These are phyloP conservation scores for Hydrotaea diabolus DNA, from an alignment of 2,888 invertebrate species.

Conservation along the genomic window DNA sequence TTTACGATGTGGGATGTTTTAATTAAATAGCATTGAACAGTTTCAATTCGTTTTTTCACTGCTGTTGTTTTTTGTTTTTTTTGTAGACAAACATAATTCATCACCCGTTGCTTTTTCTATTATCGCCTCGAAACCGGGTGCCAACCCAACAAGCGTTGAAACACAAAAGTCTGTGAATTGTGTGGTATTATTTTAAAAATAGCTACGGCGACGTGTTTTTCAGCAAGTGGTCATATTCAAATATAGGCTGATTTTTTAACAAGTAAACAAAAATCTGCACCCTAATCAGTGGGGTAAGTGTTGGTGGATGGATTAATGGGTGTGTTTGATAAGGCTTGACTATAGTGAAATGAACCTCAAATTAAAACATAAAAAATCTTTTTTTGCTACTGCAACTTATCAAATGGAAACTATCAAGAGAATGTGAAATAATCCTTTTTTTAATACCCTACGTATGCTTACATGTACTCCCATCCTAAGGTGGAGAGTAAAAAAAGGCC, in stretches of 20 bases:
- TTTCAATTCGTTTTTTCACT: not conserved
- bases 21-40: slow-evolving; percentile 21
- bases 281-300: not conserved
- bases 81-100: not conserved
- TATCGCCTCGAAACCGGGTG: not conserved
- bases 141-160: not conserved
- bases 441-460: no score
- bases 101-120: not conserved
- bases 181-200: not conserved
- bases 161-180: not conserved
- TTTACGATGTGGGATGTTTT: not conserved
- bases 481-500: no score
- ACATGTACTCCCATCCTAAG: no score
- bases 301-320: no score
- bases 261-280: no score
- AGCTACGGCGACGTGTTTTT: slow-evolving; percentile 69
- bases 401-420: no score
- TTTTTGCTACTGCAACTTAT: no score
- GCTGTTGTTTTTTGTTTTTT: not conserved
- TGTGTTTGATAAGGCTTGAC: no score
- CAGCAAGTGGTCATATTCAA: slow-evolving; percentile 43
- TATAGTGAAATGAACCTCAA: no score
- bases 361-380: no score
- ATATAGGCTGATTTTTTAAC: slow-evolving; percentile 64
- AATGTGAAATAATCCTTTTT: no score